Percentiles rank a stretch among this genome's conserved stretches.
Conservation (phyloP, 1,140 invertebrate species). For the Drosophila jambulina region DNA sequence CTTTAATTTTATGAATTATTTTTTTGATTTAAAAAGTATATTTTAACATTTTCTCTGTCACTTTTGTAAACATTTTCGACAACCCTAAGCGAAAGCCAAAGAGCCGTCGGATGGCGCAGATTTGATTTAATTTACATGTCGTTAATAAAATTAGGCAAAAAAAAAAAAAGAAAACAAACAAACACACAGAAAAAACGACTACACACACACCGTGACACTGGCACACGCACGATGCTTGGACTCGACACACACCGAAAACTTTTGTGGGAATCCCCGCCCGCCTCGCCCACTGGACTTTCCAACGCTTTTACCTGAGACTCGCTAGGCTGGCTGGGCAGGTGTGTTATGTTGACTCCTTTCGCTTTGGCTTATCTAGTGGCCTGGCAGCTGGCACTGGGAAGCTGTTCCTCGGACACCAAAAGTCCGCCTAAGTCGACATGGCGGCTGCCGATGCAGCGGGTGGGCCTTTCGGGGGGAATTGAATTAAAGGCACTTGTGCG, state of each 20-base stretch:
- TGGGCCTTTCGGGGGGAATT: conserved; percentile 7
- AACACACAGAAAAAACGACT: conserved; percentile 7
- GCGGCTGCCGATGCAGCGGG: conserved; percentile 4
- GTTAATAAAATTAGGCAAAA: conserved; percentile 77
- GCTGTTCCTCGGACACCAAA: not conserved
- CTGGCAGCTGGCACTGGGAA: not conserved
- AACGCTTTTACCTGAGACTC: conserved; percentile 14
- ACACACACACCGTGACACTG: conserved; percentile 11
- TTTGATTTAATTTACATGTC: conserved; percentile 81
- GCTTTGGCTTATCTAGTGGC: not conserved
- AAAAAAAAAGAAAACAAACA: conserved; percentile 23
- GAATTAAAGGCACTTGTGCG: conserved; percentile 18
- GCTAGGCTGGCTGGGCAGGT: conserved; percentile 14
- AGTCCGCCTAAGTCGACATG: conserved; percentile 3
- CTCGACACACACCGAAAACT: not conserved
- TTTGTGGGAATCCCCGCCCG: conserved; percentile 10
- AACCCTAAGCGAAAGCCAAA: conserved; percentile 20
- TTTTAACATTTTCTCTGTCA: not conserved
- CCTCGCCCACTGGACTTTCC: not conserved
- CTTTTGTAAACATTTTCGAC: conserved; percentile 16
- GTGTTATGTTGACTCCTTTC: conserved; percentile 9
- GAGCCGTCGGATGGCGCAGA: conserved; percentile 40
- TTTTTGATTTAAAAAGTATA: not conserved
- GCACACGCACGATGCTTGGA: conserved; percentile 2
- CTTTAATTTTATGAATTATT: not conserved